Percentiles rank a stretch among this genome's conserved stretches.
phyloP scores from a whole-genome alignment of 2,113 vertebrate species.

The Cynoglossus semilaevis region DNA sequence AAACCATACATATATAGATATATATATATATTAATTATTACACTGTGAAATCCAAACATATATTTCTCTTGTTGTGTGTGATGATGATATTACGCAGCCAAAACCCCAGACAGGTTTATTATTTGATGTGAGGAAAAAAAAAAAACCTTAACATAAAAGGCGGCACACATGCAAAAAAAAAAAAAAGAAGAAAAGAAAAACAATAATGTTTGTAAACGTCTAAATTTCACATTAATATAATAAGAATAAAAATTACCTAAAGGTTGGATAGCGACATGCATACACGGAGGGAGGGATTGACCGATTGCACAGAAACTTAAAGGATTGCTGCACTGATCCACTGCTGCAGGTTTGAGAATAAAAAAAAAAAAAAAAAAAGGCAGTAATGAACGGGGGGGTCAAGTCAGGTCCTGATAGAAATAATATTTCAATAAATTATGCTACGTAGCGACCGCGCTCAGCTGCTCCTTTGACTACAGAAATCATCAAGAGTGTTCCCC shows the following conservation, averaged over 20 bases:
- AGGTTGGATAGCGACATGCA: background rate
- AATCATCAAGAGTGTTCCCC: background rate
- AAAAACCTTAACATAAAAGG: slow-evolving; percentile 13
- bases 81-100: slow-evolving; percentile 75
- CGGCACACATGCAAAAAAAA: slow-evolving; percentile 33
- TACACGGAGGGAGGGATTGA: background rate
- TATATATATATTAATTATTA: slow-evolving; percentile 57
- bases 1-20: background rate
- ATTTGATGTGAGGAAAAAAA: slow-evolving; percentile 26
- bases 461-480: slow-evolving; percentile 27
- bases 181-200: background rate
- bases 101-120: slow-evolving; percentile 71
- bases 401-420: slow-evolving; percentile 4
- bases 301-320: background rate
- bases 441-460: slow-evolving; percentile 44
- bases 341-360: background rate
- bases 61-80: slow-evolving; percentile 46
- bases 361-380: background rate
- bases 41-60: slow-evolving; percentile 71
- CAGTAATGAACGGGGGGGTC: background rate
- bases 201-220: slow-evolving; percentile 46
- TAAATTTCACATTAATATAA: slow-evolving; percentile 24
- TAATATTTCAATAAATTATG: slow-evolving; percentile 55
- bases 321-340: background rate
- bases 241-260: background rate